A percentile compares a stretch with the other conserved stretches of the same genome.
phyloP scores from a whole-genome alignment of 2,888 invertebrate species.

The Sphaerophoria taeniata region DNA sequence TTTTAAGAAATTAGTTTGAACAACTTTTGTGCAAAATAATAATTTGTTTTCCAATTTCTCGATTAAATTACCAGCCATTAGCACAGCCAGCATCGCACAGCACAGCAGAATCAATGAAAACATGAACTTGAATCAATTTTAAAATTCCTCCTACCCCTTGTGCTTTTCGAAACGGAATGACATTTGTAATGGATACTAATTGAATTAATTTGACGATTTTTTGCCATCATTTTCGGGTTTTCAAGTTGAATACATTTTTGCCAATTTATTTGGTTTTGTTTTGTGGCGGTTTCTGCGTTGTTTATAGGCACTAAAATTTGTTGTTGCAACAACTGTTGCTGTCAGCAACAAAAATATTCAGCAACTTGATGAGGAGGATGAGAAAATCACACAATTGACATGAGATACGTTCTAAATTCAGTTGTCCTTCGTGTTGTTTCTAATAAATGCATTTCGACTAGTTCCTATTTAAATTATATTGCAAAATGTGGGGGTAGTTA shows the following conservation, averaged over 20 bases:
- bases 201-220: constrained; percentile 64
- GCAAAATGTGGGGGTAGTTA: neutral
- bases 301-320: neutral
- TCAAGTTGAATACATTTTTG: constrained; percentile 33
- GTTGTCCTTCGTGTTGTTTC: constrained; percentile 54
- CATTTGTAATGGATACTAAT: constrained; percentile 65
- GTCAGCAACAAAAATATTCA: neutral
- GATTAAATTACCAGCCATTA: constrained; percentile 57
- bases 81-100: neutral
- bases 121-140: neutral
- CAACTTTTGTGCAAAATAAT: constrained; percentile 70
- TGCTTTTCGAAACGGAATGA: constrained; percentile 6
- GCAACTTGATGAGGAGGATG: constrained; percentile 8
- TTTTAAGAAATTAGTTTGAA: constrained; percentile 55
- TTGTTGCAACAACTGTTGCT: constrained; percentile 20
- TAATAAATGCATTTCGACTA: neutral
- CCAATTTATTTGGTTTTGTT: constrained; percentile 36
- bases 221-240: constrained; percentile 13
- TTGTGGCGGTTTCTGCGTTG: constrained; percentile 4
- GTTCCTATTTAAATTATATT: neutral
- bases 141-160: constrained; percentile 13
- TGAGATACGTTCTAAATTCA: constrained; percentile 47
- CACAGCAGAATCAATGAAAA: constrained; percentile 54
- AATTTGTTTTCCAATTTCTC: constrained; percentile 70
- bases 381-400: constrained; percentile 49